phyloP scores from a whole-genome alignment of 2,113 vertebrate species.

The Elachura formosa region DNA sequence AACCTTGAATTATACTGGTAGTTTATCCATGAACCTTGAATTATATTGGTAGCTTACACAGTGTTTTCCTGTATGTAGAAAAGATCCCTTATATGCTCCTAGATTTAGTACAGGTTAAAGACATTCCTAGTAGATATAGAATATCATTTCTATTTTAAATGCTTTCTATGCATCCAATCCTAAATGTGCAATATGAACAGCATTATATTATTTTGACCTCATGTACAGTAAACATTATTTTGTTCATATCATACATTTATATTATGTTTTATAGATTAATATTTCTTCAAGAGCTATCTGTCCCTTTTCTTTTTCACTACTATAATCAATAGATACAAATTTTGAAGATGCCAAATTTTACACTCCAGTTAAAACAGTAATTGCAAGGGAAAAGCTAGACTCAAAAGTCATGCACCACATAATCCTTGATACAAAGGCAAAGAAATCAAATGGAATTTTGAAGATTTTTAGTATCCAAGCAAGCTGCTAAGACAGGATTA shows the following conservation, averaged over 20 bases:
- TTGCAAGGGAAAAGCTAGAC: background rate
- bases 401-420: background rate
- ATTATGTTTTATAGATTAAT: background rate
- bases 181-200: background rate
- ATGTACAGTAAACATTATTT: background rate
- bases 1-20: background rate
- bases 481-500: background rate
- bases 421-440: background rate
- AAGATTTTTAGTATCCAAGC: background rate
- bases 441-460: background rate
- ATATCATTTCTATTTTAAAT: background rate
- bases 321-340: background rate
- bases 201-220: background rate
- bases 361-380: conserved; percentile 2
- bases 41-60: background rate
- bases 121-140: background rate
- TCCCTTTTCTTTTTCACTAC: background rate
- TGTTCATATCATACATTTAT: background rate
- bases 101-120: background rate
- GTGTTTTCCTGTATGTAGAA: background rate
- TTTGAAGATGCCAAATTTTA: conserved; percentile 5
- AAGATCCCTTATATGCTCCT: background rate
- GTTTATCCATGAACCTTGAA: background rate
- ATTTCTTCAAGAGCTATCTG: background rate
- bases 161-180: background rate